Evolutionary conservation across 2,797 vertebrate species (phyloP), one percentile per base, ranked within the genome.

Genomic region (Ptychadena robeensis): DNA sequence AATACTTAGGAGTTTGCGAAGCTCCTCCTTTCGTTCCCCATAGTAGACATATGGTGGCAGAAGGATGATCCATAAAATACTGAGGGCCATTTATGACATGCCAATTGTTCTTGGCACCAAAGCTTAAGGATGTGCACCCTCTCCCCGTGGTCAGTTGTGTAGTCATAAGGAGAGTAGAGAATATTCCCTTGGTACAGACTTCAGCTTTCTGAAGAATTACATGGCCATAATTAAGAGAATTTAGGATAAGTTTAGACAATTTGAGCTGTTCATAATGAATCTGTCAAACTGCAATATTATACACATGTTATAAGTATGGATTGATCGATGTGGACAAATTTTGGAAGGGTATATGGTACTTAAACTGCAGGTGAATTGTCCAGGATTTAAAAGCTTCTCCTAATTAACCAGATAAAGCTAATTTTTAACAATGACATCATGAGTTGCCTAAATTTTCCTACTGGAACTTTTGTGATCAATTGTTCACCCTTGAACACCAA

Each of bases 31-130:
- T 84, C 5, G 40, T 18, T 48, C 15, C 40, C 53, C 63, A n/a
- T 48, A 67, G 25, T 40, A 81, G 63, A 74, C 40, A 70, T 38
- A 70, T 63, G 82, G 35, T 78, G 61, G 35, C 35, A 74, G 38
- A 73, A 31, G 7, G n/a, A 4, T 12, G 32, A 31, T 38, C 27
- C 59, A 65, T 12, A 48, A 70, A 83, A 79, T 34, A 69, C 35
- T 57, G 31, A 31, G 71, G 57, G 53, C 64, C 15, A 25, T 37
- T 53, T 31, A 15, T 31, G 30, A 40, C 32, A 66, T 80, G 28
- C 53, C 57, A 64, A 61, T 69, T 66, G 38, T 71, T 82, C 64
- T 27, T 34, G 48, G 25, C 40, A n/a, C 34, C 31, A 30, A 25
- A 31, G 28, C 35, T 15, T 65, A 65, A 80, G 32, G 11, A 80